These are phyloP conservation scores for Drosophila eohydei DNA, from an alignment of 2,888 invertebrate species.

Conservation along the genomic window DNA sequence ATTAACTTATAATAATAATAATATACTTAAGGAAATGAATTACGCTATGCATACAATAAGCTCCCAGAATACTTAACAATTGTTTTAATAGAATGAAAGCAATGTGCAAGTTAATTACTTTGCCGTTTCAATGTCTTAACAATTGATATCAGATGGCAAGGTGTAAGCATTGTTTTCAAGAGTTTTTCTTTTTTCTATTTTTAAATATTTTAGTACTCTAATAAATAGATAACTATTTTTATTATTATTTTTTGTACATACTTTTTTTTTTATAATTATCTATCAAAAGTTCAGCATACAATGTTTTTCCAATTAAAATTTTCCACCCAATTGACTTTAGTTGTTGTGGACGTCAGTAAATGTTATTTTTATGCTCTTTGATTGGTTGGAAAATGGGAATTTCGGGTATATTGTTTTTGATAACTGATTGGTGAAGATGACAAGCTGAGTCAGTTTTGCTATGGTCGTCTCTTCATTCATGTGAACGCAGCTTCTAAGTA, in stretches of 20 bases:
- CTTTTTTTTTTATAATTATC: no score
- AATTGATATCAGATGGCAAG: neutral
- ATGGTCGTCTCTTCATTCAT: no score
- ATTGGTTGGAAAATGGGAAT: neutral
- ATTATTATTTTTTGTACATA: neutral
- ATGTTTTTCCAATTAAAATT: neutral
- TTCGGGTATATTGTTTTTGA: no score
- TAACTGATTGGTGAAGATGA: no score
- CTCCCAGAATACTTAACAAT: neutral
- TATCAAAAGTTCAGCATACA: neutral
- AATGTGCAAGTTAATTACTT: neutral
- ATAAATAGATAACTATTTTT: no score
- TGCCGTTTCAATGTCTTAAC: neutral
- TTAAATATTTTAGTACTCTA: neutral
- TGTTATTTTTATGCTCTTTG: neutral
- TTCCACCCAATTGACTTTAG: neutral
- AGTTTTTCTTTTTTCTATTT: neutral
- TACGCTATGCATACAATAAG: neutral
- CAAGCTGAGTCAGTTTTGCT: no score
- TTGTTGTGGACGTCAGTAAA: neutral
- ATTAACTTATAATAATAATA: constrained; percentile 4
- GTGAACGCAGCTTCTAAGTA: no score
- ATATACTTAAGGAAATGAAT: constrained; percentile 10
- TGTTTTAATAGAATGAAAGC: neutral
- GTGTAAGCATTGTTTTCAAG: neutral